Percentiles rank a stretch among this genome's conserved stretches.
These are phyloP conservation scores for Leucoma salicis DNA, from an alignment of 2,888 invertebrate species.

Conservation along the genomic window DNA sequence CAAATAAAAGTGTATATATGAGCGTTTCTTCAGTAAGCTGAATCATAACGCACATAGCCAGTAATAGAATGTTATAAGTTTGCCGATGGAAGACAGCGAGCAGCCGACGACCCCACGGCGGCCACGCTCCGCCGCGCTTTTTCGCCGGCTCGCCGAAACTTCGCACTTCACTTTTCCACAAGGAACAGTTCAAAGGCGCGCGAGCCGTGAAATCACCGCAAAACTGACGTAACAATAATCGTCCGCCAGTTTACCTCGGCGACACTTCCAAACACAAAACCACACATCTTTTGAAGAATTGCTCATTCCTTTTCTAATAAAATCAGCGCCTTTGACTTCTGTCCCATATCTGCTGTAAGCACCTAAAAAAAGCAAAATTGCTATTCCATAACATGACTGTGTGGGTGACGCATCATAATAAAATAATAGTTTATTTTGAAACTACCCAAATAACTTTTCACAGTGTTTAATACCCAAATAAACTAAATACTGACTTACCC, in stretches of 20 bases:
- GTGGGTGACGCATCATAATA: too few relatives aligned
- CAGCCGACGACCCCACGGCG: constrained; percentile 67
- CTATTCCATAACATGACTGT: too few relatives aligned
- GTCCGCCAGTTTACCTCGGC: constrained; percentile 35
- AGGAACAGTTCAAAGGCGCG: constrained; percentile 67
- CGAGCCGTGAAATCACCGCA: constrained; percentile 76
- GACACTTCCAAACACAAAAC: constrained; percentile 21
- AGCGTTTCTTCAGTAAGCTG: background rate
- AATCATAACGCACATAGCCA: constrained; percentile 11
- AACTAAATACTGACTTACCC: too few relatives aligned
- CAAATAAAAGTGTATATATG: background rate
- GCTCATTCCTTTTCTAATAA: too few relatives aligned
- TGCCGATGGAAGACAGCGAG: constrained; percentile 39
- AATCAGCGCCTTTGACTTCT: too few relatives aligned
- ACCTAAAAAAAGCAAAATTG: too few relatives aligned
- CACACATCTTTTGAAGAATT: too few relatives aligned
- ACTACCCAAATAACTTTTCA: too few relatives aligned
- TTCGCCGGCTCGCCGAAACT: constrained; percentile 66
- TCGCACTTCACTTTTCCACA: constrained; percentile 79
- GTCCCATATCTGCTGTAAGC: too few relatives aligned
- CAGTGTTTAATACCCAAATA: too few relatives aligned
- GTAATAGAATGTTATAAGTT: constrained; percentile 20
- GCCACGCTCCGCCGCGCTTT: constrained; percentile 57
- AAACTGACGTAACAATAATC: constrained; percentile 64
- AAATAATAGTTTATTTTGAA: too few relatives aligned